Conservation (phyloP, 2,888 invertebrate genomes). For the Heliconius aoede region DNA sequence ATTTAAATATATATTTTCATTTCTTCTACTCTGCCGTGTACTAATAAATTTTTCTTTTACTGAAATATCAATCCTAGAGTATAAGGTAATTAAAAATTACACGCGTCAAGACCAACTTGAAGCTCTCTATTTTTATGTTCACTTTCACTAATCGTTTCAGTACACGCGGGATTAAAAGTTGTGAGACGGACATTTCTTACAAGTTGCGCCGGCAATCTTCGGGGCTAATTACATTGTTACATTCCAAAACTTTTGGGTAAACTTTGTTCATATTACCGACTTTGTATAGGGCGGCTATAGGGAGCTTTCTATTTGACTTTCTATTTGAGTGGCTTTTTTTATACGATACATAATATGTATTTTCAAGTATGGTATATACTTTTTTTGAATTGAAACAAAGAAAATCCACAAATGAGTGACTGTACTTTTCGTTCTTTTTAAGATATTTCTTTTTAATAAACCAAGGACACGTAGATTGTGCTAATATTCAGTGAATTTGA, state of each 20-base stretch:
- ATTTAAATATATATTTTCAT: too few relatives aligned
- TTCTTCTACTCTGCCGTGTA: too few relatives aligned
- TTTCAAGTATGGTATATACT: too few relatives aligned
- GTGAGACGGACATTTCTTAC: slow-evolving; percentile 22
- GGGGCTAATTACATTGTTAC: slow-evolving; percentile 81
- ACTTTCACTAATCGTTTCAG: slow-evolving; percentile 23
- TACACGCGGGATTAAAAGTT: slow-evolving; percentile 26
- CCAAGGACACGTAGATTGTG: too few relatives aligned
- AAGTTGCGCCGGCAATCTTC: slow-evolving; percentile 48
- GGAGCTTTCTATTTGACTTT: slow-evolving; percentile 44
- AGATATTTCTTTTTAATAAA: too few relatives aligned
- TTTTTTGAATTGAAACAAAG: neutral
- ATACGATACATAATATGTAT: slow-evolving; percentile 17
- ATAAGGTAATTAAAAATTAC: slow-evolving; percentile 15
- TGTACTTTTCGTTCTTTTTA: neutral
- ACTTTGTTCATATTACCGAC: too few relatives aligned
- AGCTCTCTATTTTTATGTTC: slow-evolving; percentile 19
- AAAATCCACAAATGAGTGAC: neutral
- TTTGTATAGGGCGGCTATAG: too few relatives aligned
- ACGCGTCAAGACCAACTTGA: neutral
- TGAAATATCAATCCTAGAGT: neutral
- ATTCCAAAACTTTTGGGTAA: slow-evolving; percentile 80
- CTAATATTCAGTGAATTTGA: too few relatives aligned
- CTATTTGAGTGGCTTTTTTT: slow-evolving; percentile 40
- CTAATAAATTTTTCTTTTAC: neutral